phyloP scores from a whole-genome alignment of 2,888 invertebrate species.

The Hyposoter didymator region DNA sequence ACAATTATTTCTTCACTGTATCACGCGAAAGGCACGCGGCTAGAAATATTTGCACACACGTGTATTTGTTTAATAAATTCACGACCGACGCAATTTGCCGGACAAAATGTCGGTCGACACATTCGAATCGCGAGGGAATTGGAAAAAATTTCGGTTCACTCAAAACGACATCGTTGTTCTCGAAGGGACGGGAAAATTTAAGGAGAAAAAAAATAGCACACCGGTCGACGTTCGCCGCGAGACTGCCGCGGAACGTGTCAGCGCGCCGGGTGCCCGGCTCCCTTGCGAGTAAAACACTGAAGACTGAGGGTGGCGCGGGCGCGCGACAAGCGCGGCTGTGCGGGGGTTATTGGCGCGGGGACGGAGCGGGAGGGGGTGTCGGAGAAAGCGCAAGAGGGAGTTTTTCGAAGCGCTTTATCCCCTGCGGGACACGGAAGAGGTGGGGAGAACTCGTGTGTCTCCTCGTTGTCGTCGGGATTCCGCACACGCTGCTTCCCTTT shows the following conservation, averaged over 20 bases:
- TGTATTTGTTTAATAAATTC: not conserved
- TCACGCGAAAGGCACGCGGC: not conserved
- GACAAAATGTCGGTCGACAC: not conserved
- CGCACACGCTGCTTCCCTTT: slow-evolving; percentile 48
- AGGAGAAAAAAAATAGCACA: slow-evolving; percentile 12
- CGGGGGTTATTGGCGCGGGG: not conserved
- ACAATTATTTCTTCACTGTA: not conserved
- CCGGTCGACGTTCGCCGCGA: slow-evolving; percentile 58
- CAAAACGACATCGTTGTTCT: not conserved
- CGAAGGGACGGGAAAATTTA: not conserved
- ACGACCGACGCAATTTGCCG: not conserved
- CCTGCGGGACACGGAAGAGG: slow-evolving; percentile 43
- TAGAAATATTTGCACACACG: not conserved
- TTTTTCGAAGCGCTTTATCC: slow-evolving; percentile 44
- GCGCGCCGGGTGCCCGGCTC: slow-evolving; percentile 40
- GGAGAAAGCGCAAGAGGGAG: slow-evolving; percentile 33
- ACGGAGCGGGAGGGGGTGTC: not conserved
- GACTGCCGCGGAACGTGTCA: slow-evolving; percentile 50
- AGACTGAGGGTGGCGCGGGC: slow-evolving; percentile 11
- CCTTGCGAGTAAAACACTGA: slow-evolving; percentile 38
- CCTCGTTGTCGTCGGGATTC: slow-evolving; percentile 57
- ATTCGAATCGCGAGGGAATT: not conserved
- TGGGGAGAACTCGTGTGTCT: slow-evolving; percentile 36
- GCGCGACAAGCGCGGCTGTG: slow-evolving; percentile 12
- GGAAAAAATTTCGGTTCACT: not conserved